A percentile compares a stretch with the other conserved stretches of the same genome.
phyloP scores from a whole-genome alignment of 2,113 vertebrate species.

The Megaceryle maxima region DNA sequence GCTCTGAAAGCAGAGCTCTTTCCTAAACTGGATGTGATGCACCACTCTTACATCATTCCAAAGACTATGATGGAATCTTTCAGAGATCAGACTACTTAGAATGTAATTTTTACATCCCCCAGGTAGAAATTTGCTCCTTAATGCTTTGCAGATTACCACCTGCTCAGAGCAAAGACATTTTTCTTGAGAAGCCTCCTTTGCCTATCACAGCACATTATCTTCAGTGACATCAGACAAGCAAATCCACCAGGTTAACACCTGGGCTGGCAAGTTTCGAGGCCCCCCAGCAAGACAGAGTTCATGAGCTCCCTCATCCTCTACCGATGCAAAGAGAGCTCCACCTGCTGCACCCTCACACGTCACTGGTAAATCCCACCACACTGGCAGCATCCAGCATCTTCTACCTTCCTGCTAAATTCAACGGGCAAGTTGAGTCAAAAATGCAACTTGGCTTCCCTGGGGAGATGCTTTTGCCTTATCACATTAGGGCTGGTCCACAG shows the following conservation, averaged over 20 bases:
- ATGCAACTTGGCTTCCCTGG: neutral
- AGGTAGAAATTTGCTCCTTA: neutral
- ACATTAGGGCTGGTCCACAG: neutral
- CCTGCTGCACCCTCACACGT: neutral
- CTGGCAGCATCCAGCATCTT: neutral
- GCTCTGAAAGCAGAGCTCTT: neutral
- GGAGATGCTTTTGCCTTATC: neutral
- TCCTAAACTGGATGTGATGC: neutral
- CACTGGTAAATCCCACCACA: neutral
- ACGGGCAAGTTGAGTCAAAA: neutral
- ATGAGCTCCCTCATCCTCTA: neutral
- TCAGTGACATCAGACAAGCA: neutral
- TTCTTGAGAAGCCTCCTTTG: neutral
- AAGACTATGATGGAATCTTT: accelerated
- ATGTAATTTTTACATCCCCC: neutral
- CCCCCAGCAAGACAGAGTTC: neutral
- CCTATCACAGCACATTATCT: neutral
- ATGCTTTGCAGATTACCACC: neutral
- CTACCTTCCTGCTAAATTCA: neutral
- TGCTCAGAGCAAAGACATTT: neutral
- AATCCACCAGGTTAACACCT: neutral
- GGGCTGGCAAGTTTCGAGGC: neutral
- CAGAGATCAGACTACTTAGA: neutral
- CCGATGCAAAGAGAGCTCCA: neutral
- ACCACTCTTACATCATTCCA: neutral